Percentiles rank a stretch among this genome's conserved stretches.
Evolutionary conservation across 2,113 vertebrate genomes (phyloP).

Genomic region (Myrmecophaga tridactyla): DNA sequence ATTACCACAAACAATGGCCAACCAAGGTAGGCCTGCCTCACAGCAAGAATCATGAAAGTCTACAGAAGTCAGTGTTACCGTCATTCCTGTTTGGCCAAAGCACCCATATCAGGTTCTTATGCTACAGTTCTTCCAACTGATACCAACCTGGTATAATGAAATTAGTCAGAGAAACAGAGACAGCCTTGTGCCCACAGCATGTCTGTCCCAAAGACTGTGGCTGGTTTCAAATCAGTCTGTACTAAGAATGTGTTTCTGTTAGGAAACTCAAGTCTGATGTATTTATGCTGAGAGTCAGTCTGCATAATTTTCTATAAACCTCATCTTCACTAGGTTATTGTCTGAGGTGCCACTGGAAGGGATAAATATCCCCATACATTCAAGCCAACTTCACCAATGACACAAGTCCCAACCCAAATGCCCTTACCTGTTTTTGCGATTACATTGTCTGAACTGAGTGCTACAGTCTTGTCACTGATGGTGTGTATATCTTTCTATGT

Average conservation of each 20-base stretch:
- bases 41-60: neutral
- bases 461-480: neutral
- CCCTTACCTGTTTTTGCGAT: neutral
- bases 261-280: neutral
- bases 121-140: neutral
- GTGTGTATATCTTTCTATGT: neutral
- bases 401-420: neutral
- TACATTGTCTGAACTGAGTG: neutral
- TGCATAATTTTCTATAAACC: neutral
- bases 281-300: neutral
- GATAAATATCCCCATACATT: neutral
- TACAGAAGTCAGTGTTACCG: accelerated
- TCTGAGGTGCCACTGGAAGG: neutral
- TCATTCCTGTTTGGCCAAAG: neutral
- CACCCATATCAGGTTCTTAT: neutral
- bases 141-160: neutral
- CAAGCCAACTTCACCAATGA: neutral
- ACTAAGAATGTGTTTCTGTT: neutral
- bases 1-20: neutral
- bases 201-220: neutral
- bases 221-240: neutral
- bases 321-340: neutral
- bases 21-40: neutral
- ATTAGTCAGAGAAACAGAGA: neutral
- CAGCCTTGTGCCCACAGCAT: neutral